Base-by-base conservation (phyloP, 2,888 invertebrate genomes). In the Stenurella melanura region DNA sequence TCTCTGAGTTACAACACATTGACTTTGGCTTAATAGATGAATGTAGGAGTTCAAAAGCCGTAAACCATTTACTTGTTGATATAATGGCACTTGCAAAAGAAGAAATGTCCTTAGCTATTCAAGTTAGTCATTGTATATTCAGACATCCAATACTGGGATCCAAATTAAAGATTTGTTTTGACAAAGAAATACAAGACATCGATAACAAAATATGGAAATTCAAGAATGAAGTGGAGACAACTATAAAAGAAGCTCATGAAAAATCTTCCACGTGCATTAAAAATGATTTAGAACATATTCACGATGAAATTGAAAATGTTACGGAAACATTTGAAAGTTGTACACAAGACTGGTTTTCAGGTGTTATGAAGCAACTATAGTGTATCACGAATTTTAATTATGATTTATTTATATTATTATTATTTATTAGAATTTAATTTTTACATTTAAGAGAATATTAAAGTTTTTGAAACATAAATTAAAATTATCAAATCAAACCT, bases 131-230 rank as follows among this genome's bases (percentile, higher is more conserved):
- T 15, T 70, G 70, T 21, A 70, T 70, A 12, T 11, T 70, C 11
- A 60, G 17, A 17, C 30, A 70, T 70, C 70, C 70, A 11, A 5
- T 70, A 12, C 1, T n/a, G 12, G 70, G 70, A 15, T 5, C 3
- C 17, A 60, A 42, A 11, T 21, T 70, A 18, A 42, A 60, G 42
- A 17, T 11, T 19, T 70, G 70, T 17, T 70, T 60, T 21, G 70
- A 70, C 17, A 60, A 61, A 0, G 58, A 58, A 19, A 38, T 70
- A 10, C 11, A 38, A 1, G 58, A 38, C 12, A 34, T 60, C 18
- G 42, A 60, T 34, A 30, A 38, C 12, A 70, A 70, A 70, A 58
- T 70, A 18, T 6, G n/a, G 4, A 19, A 4, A 21, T 70, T 70
- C 26, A 60, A 61, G 1, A 42, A 42, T 7, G 58, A 42, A 15